A percentile compares a stretch with the other conserved stretches of the same genome.
Conservation (phyloP, 2,888 invertebrate genomes). For the Drosophila mimetica region DNA sequence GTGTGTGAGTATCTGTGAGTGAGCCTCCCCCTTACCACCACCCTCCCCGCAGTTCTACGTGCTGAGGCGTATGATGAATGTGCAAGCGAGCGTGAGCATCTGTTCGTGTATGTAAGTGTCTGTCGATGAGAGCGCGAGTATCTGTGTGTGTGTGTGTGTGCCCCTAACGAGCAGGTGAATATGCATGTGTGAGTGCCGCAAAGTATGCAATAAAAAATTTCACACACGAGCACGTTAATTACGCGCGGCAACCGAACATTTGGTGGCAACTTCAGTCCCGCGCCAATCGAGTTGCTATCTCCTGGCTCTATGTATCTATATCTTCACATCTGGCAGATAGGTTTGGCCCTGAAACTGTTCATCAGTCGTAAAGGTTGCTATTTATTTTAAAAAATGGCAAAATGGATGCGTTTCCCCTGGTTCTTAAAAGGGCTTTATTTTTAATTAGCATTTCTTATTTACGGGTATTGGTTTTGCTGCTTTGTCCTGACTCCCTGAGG, state of each 20-base stretch:
- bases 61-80: constrained; percentile 77
- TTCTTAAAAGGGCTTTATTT: not conserved
- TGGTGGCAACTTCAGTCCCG: constrained; percentile 8
- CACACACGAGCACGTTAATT: constrained; percentile 76
- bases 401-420: not conserved
- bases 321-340: constrained; percentile 8
- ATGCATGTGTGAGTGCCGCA: constrained; percentile 43
- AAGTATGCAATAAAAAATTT: constrained; percentile 78
- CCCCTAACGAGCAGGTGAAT: constrained; percentile 66
- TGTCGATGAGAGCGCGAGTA: constrained; percentile 37
- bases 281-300: constrained; percentile 7
- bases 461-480: constrained; percentile 6
- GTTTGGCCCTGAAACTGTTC: constrained; percentile 2
- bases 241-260: constrained; percentile 38
- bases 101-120: constrained; percentile 54
- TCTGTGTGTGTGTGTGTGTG: constrained; percentile 20
- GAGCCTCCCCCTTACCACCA: constrained; percentile 7
- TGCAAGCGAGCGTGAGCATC: constrained; percentile 75
- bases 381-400: not conserved
- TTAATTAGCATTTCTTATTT: constrained; percentile 4
- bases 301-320: not conserved
- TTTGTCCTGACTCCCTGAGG: not conserved
- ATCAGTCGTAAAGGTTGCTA: constrained; percentile 4
- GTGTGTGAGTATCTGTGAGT: constrained; percentile 22
- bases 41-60: constrained; percentile 46